Percentiles rank a stretch among this genome's conserved stretches.
These are phyloP conservation scores for Drosophila incognita DNA, from an alignment of 2,888 invertebrate species.

Conservation along the genomic window DNA sequence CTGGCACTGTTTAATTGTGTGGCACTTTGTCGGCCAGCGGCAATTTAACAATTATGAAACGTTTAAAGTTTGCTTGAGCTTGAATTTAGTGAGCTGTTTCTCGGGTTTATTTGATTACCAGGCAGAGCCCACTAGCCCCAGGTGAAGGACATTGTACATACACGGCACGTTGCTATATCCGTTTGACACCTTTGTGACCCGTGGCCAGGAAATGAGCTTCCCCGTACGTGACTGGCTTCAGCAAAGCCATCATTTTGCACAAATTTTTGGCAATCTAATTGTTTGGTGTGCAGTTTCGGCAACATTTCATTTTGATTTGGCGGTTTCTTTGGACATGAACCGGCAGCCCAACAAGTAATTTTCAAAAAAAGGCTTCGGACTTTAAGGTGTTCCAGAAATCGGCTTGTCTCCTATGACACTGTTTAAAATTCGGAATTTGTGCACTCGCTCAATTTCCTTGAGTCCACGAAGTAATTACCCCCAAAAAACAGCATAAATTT, in stretches of 20 bases:
- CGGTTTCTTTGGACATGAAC: background rate
- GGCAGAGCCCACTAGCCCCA: constrained; percentile 23
- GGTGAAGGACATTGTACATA: constrained; percentile 63
- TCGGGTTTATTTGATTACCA: constrained; percentile 43
- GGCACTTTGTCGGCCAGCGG: constrained; percentile 59
- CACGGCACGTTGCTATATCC: constrained; percentile 79
- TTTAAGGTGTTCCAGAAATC: constrained; percentile 30
- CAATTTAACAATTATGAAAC: constrained; percentile 79
- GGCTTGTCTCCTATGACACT: constrained; percentile 29
- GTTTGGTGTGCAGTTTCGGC: constrained; percentile 33
- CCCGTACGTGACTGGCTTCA: constrained; percentile 76
- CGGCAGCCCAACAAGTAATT: constrained; percentile 33
- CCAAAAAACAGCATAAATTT: constrained; percentile 59
- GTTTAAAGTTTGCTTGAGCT: constrained; percentile 71
- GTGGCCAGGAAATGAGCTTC: constrained; percentile 79
- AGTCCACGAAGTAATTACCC: constrained; percentile 81
- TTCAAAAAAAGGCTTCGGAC: constrained; percentile 9
- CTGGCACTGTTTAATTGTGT: constrained; percentile 67
- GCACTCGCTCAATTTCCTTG: constrained; percentile 83
- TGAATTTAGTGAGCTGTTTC: constrained; percentile 46
- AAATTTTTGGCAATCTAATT: constrained; percentile 46
- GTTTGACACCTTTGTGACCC: constrained; percentile 78
- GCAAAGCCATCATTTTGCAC: constrained; percentile 31
- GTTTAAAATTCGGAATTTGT: constrained; percentile 77
- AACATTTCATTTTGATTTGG: constrained; percentile 22